Conservation (phyloP, 1,140 invertebrate species). For the Cydia pomonella region DNA sequence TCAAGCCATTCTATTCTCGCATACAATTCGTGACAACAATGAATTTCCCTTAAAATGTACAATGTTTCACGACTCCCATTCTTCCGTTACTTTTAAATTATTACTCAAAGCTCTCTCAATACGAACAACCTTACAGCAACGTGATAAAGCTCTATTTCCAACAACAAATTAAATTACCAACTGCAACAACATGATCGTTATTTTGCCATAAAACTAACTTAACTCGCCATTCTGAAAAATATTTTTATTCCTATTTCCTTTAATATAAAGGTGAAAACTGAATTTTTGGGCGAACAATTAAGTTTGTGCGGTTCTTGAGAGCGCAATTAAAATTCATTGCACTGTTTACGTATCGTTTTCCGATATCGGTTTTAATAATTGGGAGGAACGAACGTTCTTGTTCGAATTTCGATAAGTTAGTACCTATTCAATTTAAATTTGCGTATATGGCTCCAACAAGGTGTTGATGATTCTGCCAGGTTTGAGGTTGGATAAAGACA, state of each 20-base stretch:
- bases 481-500: too few relatives aligned
- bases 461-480: too few relatives aligned
- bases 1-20: not conserved
- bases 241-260: not conserved
- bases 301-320: not conserved
- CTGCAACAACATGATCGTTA: not conserved
- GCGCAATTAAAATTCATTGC: constrained; percentile 16
- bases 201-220: not conserved
- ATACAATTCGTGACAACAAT: not conserved
- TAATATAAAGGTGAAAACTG: not conserved
- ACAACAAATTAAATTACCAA: not conserved
- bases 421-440: too few relatives aligned
- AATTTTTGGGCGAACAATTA: not conserved
- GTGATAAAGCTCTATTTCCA: not conserved
- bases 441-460: too few relatives aligned
- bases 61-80: not conserved
- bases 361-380: constrained; percentile 16
- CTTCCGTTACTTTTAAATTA: not conserved
- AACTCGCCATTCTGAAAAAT: not conserved
- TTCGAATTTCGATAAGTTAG: not conserved
- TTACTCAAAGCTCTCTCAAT: not conserved
- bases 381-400: not conserved
- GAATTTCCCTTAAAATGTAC: not conserved
- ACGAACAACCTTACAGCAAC: not conserved
- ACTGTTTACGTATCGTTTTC: constrained; percentile 6